These are phyloP conservation scores for Desmodus rotundus DNA, from an alignment of 2,113 vertebrate species.

Conservation along the genomic window DNA sequence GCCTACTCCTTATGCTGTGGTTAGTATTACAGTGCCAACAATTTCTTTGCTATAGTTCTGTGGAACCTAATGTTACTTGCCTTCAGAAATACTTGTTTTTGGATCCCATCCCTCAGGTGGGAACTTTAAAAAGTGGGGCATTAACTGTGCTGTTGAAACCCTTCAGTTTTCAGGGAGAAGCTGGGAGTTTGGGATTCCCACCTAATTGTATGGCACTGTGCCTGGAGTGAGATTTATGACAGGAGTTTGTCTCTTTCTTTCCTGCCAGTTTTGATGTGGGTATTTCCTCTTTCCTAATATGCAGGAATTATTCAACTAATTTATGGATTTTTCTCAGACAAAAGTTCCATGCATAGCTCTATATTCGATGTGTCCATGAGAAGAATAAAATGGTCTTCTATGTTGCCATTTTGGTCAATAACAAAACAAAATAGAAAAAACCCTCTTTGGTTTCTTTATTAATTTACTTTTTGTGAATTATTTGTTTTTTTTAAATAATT, in stretches of 20 bases:
- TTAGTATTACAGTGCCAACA: neutral
- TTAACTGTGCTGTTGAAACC: no score
- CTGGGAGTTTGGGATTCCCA: neutral
- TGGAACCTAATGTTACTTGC: neutral
- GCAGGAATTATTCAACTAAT: neutral
- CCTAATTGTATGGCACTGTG: neutral
- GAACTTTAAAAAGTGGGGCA: neutral
- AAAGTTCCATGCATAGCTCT: neutral
- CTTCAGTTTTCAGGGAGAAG: neutral
- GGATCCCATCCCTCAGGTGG: neutral
- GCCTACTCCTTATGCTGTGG: neutral
- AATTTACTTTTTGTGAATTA: neutral
- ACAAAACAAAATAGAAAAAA: neutral
- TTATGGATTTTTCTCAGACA: neutral
- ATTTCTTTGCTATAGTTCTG: neutral
- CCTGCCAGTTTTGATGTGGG: neutral
- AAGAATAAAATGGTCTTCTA: neutral
- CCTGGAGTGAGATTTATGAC: neutral
- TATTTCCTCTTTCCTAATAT: neutral
- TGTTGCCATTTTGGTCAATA: neutral
- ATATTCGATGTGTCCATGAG: neutral
- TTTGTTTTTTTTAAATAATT: neutral
- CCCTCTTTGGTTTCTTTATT: neutral
- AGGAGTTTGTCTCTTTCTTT: neutral
- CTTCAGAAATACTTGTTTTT: neutral